Conservation (phyloP, 2,113 vertebrate genomes). For the Pampusana beccarii region DNA sequence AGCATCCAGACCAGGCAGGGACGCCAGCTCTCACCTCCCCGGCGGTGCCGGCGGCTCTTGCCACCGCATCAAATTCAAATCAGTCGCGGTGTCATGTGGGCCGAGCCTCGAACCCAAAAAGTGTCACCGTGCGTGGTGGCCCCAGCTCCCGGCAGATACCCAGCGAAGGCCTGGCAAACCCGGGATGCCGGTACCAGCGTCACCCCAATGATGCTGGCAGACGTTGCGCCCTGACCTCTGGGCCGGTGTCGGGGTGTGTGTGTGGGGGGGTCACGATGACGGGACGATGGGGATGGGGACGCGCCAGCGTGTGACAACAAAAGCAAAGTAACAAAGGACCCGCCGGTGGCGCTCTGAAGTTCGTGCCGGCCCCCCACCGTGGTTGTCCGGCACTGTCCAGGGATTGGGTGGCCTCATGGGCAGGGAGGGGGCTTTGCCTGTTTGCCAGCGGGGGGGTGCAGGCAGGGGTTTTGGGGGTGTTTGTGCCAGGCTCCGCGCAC, state of each 20-base stretch:
- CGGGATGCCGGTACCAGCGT: neutral
- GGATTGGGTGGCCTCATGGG: neutral
- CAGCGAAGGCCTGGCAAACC: neutral
- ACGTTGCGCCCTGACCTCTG: neutral
- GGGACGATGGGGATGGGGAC: neutral
- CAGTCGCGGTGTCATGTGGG: neutral
- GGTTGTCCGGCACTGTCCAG: neutral
- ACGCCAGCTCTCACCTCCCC: neutral
- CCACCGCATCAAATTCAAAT: neutral
- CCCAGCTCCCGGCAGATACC: neutral
- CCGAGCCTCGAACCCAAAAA: neutral
- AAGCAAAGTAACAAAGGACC: slow-evolving; percentile 57
- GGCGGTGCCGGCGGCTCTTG: neutral
- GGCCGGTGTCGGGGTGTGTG: neutral
- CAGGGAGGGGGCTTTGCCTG: neutral
- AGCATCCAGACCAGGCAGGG: neutral
- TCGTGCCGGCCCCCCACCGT: neutral
- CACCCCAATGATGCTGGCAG: neutral
- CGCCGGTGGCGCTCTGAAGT: neutral
- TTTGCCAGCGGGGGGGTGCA: neutral
- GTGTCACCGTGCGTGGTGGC: neutral
- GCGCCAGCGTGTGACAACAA: slow-evolving; percentile 22
- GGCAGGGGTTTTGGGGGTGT: neutral
- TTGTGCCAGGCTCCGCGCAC: neutral
- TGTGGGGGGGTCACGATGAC: neutral